Conservation (phyloP, 2,797 vertebrate species). For the Onychomys torridus region DNA sequence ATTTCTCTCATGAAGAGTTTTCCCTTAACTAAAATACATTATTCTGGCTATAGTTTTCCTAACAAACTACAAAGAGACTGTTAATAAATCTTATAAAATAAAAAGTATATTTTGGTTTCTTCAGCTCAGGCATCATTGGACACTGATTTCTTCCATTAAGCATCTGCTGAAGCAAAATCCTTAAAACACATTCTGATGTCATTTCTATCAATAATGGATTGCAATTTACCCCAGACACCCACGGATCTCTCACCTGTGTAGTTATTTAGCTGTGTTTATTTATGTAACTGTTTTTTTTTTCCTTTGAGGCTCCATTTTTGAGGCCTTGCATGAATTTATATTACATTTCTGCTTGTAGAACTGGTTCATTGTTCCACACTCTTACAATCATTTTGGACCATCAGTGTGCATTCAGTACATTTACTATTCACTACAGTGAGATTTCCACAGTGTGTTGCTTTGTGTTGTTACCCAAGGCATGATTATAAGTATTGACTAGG, state of each 20-base stretch:
- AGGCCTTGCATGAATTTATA: neutral
- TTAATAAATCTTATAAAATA: slow-evolving; percentile 1
- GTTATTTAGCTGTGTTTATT: slow-evolving; percentile 6
- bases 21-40: neutral
- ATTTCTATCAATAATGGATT: slow-evolving; percentile 54
- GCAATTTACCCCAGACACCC: slow-evolving; percentile 51
- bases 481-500: neutral
- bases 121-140: neutral
- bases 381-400: slow-evolving; percentile 6
- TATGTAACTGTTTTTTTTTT: neutral
- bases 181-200: slow-evolving; percentile 59
- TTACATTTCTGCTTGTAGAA: neutral
- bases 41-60: neutral
- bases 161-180: neutral
- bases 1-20: neutral
- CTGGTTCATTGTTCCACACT: neutral
- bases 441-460: neutral
- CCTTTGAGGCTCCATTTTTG: neutral
- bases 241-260: neutral
- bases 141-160: neutral
- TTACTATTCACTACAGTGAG: neutral
- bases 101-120: neutral
- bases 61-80: neutral
- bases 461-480: neutral
- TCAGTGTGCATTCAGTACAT: neutral